Evolutionary conservation across 2,888 invertebrate genomes (phyloP), one percentile per base, ranked within the genome.

Genomic region (Matsumyia berberina): DNA sequence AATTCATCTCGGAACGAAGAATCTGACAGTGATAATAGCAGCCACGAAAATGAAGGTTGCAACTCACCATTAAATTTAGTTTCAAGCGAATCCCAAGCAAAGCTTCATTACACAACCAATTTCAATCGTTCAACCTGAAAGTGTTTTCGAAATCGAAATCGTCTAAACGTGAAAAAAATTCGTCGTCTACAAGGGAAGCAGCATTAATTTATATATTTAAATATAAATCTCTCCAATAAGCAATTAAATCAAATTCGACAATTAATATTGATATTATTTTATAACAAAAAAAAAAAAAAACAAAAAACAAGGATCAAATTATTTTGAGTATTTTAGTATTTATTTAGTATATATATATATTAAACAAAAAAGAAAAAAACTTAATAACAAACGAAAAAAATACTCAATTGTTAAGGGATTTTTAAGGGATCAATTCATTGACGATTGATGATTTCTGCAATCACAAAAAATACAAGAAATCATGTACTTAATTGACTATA

Each of bases 21-120:
- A 76, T 51, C 72, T 39, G 70, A 72, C 44, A 87, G 86, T 72
- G 87, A 86, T 42, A 79, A 80, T 19, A 86, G 82, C 60, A 82
- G 78, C 55, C 87, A 87, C 69, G 88, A 88, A 67, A 78, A 82
- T 51, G 88, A 88, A 74, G 81, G 86, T 64, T 88, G 87, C 80
- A 88, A 88, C 86, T 87, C 88, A 86, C 89, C 89, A 57, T 87
- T 89, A 69, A 89, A 89, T 88, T 87, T 89, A 79, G 89, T 88
- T 55, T 87, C 89, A 69, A 88, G 86, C 57, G 86, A 87, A 74
- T 81, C 85, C 67, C 80, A 85, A 31, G 67, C 69, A 35, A 82
- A 74, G 64, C 58, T 85, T 7, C 66, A 83, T 62, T 74, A 73
- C 58, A 74, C 44, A 17, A 57, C 74, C 24, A 85, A 70, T 42